These are phyloP conservation scores for Torymus auratus DNA, from an alignment of 2,888 invertebrate genomes.

Conservation along the genomic window DNA sequence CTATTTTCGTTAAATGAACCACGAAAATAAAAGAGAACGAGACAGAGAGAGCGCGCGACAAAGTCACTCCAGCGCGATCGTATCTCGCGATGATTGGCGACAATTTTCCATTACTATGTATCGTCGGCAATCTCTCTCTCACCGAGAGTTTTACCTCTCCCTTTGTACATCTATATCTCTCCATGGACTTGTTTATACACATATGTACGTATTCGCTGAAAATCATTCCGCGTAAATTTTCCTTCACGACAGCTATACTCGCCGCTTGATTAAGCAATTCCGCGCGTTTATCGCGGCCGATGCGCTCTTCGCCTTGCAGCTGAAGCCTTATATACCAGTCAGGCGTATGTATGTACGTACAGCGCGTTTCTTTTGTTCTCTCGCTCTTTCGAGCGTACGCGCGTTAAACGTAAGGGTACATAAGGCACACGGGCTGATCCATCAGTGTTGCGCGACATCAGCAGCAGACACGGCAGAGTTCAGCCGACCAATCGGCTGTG, in stretches of 20 bases:
- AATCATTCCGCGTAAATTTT: constrained; percentile 34
- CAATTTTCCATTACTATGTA: constrained; percentile 77
- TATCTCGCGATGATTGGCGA: constrained; percentile 74
- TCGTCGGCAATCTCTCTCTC: constrained; percentile 65
- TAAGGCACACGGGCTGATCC: constrained; percentile 39
- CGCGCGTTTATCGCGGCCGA: constrained; percentile 6
- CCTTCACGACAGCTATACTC: neutral
- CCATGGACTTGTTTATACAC: no score
- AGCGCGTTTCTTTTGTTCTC: neutral
- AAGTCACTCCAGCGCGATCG: constrained; percentile 42
- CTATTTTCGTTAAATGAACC: constrained; percentile 71
- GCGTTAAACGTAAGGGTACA: no score
- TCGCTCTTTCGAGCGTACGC: neutral
- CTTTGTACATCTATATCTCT: neutral
- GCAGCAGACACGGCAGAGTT: constrained; percentile 17
- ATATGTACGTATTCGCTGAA: neutral
- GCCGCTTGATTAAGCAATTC: constrained; percentile 41
- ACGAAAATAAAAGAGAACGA: constrained; percentile 69
- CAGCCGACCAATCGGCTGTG: constrained; percentile 47
- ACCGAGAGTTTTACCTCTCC: neutral
- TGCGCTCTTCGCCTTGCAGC: neutral
- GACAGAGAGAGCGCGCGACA: constrained; percentile 19
- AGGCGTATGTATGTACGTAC: no score
- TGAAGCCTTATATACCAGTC: neutral
- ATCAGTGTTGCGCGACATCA: constrained; percentile 45